phyloP scores from a whole-genome alignment of 2,113 vertebrate genomes.

The Chrysochloris asiatica region DNA sequence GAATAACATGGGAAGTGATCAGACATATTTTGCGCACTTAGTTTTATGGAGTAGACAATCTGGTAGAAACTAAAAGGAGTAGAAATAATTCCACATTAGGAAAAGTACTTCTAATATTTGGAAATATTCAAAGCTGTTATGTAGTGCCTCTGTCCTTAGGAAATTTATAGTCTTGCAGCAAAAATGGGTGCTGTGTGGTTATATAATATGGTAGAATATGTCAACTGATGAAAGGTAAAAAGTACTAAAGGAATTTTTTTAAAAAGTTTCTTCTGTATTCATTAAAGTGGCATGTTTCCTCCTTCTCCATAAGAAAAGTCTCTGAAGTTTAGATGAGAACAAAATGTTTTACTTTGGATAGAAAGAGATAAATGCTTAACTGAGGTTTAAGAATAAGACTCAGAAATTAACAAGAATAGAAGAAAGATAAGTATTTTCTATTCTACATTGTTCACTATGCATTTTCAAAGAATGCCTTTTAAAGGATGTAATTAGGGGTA shows the following conservation, averaged over 20 bases:
- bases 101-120: background rate
- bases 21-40: background rate
- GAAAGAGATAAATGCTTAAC: constrained; percentile 53
- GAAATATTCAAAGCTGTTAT: background rate
- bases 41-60: background rate
- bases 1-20: background rate
- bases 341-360: constrained; percentile 9
- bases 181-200: background rate
- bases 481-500: constrained; percentile 77
- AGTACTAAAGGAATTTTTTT: background rate
- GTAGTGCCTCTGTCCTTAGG: background rate
- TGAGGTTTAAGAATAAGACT: constrained; percentile 65
- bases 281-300: background rate
- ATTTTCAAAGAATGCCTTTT: constrained; percentile 72
- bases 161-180: background rate
- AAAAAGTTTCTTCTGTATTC: background rate
- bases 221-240: background rate
- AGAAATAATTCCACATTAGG: background rate
- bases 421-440: constrained; percentile 77
- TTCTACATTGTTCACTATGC: constrained; percentile 69
- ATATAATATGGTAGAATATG: fast-evolving
- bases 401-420: constrained; percentile 75
- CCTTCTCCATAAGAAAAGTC: background rate
- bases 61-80: background rate
- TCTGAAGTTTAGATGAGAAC: constrained; percentile 20